Conservation (phyloP, 1,140 invertebrate genomes). For the Monochamus saltuarius region DNA sequence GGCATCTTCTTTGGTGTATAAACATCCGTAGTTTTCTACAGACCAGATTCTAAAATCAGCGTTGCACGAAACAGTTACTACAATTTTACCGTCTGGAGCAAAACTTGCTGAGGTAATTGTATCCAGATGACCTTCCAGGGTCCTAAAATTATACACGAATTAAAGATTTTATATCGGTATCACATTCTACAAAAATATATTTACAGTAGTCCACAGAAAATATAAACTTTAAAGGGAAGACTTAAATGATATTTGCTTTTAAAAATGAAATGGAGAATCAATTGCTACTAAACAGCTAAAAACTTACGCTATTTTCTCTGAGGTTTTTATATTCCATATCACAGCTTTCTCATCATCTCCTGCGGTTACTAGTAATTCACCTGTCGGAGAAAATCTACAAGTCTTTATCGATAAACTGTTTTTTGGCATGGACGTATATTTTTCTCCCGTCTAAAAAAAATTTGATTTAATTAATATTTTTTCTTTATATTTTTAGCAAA, state of each 20-base stretch:
- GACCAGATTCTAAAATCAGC: slow-evolving; percentile 66
- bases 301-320: slow-evolving; percentile 55
- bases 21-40: slow-evolving; percentile 38
- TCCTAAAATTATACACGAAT: slow-evolving; percentile 48
- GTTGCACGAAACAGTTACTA: slow-evolving; percentile 65
- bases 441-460: slow-evolving; percentile 46
- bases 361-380: slow-evolving; percentile 63
- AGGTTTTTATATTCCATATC: slow-evolving; percentile 63
- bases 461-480: not conserved
- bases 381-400: slow-evolving; percentile 68
- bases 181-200: too few species aligned
- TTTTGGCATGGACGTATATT: slow-evolving; percentile 41
- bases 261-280: too few species aligned
- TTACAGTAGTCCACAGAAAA: too few species aligned
- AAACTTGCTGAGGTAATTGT: slow-evolving; percentile 65
- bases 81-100: slow-evolving; percentile 63
- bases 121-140: slow-evolving; percentile 58
- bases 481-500: not conserved
- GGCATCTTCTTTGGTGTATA: slow-evolving; percentile 56
- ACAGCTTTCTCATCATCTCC: slow-evolving; percentile 73
- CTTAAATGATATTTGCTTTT: too few species aligned
- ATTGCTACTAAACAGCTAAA: too few species aligned
- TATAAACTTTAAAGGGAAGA: too few species aligned
- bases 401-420: slow-evolving; percentile 51
- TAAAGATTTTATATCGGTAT: too few species aligned